A percentile compares a stretch with the other conserved stretches of the same genome.
phyloP scores from a whole-genome alignment of 1,140 invertebrate species.

The Charaxes varanes region DNA sequence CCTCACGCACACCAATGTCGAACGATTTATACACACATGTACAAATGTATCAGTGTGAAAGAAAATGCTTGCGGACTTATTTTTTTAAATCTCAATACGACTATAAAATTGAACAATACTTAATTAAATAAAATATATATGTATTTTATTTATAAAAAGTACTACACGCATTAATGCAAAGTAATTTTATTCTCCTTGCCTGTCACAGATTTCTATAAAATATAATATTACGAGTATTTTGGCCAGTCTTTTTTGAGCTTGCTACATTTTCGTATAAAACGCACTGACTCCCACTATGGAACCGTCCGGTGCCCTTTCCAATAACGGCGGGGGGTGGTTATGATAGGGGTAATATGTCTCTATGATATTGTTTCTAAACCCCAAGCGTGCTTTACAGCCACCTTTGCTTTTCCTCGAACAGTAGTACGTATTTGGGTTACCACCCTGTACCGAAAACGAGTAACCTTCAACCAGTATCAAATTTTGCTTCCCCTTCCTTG shows the following conservation, averaged over 20 bases:
- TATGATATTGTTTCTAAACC: slow-evolving; percentile 11
- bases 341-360: slow-evolving; percentile 18
- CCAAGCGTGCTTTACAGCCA: slow-evolving; percentile 26
- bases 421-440: slow-evolving; percentile 25
- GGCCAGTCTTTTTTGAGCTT: too few species aligned
- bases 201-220: background rate
- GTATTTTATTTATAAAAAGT: too few species aligned
- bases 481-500: slow-evolving; percentile 26
- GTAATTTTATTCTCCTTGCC: too few species aligned
- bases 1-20: too few species aligned
- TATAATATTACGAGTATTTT: background rate
- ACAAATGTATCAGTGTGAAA: too few species aligned
- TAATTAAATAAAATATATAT: too few species aligned
- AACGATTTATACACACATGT: too few species aligned
- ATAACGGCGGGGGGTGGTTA: slow-evolving; percentile 27
- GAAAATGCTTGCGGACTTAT: too few species aligned
- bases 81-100: too few species aligned
- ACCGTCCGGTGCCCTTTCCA: slow-evolving; percentile 25
- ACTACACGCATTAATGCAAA: too few species aligned
- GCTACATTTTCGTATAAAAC: background rate
- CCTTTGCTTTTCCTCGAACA: slow-evolving; percentile 29
- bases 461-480: slow-evolving; percentile 27
- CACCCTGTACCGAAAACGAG: slow-evolving; percentile 31
- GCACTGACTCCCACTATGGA: slow-evolving; percentile 16
- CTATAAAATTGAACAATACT: too few species aligned